Conservation (phyloP, 2,888 invertebrate species). For the Rhimphoctona megacephalus region DNA sequence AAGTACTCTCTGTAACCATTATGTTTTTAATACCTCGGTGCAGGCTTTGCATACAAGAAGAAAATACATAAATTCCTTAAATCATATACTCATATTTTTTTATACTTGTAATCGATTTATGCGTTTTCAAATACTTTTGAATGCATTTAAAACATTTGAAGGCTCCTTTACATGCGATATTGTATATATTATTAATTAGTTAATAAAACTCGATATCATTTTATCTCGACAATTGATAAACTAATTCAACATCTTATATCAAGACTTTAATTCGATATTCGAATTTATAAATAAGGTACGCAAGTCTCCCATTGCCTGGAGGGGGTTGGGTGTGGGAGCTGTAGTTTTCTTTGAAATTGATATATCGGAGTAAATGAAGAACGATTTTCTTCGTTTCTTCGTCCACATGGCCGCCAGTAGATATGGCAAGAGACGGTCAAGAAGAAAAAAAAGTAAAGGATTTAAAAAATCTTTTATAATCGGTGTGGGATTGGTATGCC, state of each 20-base stretch:
- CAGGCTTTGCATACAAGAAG: background rate
- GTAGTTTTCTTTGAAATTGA: background rate
- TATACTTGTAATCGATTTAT: background rate
- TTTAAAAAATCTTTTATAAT: slow-evolving; percentile 27
- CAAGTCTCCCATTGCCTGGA: background rate
- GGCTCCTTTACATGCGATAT: too few relatives aligned
- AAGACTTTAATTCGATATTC: too few relatives aligned
- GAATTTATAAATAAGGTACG: too few relatives aligned
- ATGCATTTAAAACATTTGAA: too few relatives aligned
- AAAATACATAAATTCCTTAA: background rate
- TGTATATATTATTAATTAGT: too few relatives aligned
- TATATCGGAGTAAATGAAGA: too few relatives aligned
- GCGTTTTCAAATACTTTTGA: background rate
- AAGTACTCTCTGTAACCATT: background rate
- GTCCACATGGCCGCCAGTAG: background rate
- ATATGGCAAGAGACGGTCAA: background rate
- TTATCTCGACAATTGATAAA: too few relatives aligned
- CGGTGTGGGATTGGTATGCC: slow-evolving; percentile 44
- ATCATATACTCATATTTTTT: background rate
- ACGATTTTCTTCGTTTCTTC: background rate
- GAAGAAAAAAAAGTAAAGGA: slow-evolving; percentile 37
- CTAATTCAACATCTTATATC: too few relatives aligned
- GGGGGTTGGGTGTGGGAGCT: background rate
- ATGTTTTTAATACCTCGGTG: background rate
- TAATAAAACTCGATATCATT: too few relatives aligned